Conservation (phyloP, 1,140 invertebrate species). For the Drosophila nigrodunni region DNA sequence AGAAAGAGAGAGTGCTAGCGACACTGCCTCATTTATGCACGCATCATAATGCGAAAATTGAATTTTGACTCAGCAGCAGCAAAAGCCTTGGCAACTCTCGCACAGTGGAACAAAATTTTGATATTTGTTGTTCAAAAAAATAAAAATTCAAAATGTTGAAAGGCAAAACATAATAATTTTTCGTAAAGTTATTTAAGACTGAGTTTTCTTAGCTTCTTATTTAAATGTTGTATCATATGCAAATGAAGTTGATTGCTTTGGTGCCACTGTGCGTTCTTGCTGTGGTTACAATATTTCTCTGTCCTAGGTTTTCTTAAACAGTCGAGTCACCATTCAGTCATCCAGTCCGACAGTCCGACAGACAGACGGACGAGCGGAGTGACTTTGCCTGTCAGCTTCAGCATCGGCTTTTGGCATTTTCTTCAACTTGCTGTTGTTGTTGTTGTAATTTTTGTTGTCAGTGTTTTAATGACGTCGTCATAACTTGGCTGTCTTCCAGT, state of each 20-base stretch:
- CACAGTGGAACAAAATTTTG: background rate
- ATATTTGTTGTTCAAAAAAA: no score
- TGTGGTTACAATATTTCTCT: no score
- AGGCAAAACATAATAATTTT: no score
- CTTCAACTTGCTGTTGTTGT: background rate
- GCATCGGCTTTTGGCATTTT: background rate
- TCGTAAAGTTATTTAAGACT: no score
- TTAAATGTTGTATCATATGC: no score
- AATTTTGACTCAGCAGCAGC: slow-evolving; percentile 66
- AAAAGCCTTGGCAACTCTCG: background rate
- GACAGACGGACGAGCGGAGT: slow-evolving; percentile 13
- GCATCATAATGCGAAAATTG: slow-evolving; percentile 71
- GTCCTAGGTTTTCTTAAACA: no score
- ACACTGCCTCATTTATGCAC: slow-evolving; percentile 38
- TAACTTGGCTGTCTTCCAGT: slow-evolving; percentile 1
- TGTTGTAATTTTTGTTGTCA: slow-evolving; percentile 16
- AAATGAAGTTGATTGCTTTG: no score
- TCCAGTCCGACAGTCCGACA: slow-evolving; percentile 1
- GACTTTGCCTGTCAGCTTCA: slow-evolving; percentile 38
- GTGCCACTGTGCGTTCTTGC: no score
- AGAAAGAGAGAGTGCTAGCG: background rate
- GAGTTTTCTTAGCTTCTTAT: no score
- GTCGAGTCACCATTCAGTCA: background rate
- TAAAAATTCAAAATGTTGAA: no score
- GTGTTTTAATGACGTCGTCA: slow-evolving; percentile 9